Evolutionary conservation across 2,797 vertebrate species (phyloP), one percentile per base, ranked within the genome.

Genomic region (Neopelma chrysocephalum): DNA sequence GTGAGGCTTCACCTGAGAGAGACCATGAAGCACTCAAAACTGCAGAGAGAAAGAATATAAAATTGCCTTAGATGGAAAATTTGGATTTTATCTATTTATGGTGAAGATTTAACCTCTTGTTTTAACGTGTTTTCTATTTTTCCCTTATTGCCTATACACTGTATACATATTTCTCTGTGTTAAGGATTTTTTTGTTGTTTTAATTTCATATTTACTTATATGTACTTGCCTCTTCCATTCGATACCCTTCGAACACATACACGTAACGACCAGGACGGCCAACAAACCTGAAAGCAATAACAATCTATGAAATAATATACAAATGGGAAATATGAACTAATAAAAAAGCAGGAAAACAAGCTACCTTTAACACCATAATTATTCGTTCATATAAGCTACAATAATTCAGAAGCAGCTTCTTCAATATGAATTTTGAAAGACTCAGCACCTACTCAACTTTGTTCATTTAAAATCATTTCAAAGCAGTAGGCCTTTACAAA

Each of bases 181-280:
- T 57, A 61, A 27, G 32, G 31, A 64, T 8, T 42, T 80, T 47
- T 57, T 27, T 19, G 21, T 4, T 29, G 47, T 61, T 84, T 86
- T 5, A 34, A 76, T 84, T 89, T 79, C 34, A 6, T 34, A 14
- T 36, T 2, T 21, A 96, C 98, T 96, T 96, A 6, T 40, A 17
- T 34, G 2, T 26, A 97, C 98, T 96, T 96, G 98, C 99, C 98
- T 99, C 99, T 97, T 99, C 99, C 98, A 99, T 99, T 89, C 99
- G 98, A 93, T 99, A 99, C 61, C 98, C 98, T 65, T 98, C 98
- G 79, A 99, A 99, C 73, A 99, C 98, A 64, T 99, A 99, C 26
- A 99, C 98, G n/a, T 99, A 99, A 94, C 97, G 98, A 27, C 99
- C 99, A 48, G 99, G 99, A 84, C 98, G 98, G 21, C 99, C 99